phyloP scores from a whole-genome alignment of 2,113 vertebrate species.

The Ameiurus melas region DNA sequence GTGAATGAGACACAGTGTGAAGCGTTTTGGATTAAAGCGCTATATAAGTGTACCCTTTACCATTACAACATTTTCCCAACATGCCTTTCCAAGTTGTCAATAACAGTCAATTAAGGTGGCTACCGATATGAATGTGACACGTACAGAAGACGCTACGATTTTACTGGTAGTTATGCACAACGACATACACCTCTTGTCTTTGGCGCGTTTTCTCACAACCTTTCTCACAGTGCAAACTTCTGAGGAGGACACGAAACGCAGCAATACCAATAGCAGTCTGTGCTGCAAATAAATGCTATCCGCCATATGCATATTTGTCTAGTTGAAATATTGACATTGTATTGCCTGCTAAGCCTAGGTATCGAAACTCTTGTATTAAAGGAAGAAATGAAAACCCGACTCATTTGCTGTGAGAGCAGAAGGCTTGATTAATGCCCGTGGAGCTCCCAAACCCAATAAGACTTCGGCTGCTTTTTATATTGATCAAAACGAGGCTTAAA shows the following conservation, averaged over 20 bases:
- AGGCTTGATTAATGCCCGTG: not conserved
- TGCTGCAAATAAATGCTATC: too few relatives aligned
- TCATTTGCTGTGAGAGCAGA: constrained; percentile 32
- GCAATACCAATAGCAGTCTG: too few relatives aligned
- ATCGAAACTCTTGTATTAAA: not conserved
- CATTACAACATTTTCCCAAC: not conserved
- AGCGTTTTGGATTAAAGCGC: too few relatives aligned
- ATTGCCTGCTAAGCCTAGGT: not conserved
- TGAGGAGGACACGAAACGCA: too few relatives aligned
- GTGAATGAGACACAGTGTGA: too few relatives aligned
- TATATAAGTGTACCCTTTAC: too few relatives aligned
- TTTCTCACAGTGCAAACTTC: not conserved
- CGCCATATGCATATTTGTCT: too few relatives aligned
- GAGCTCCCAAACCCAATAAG: not conserved
- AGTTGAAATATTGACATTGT: too few relatives aligned
- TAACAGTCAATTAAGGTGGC: not conserved
- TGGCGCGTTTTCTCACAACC: not conserved
- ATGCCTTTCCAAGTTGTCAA: not conserved
- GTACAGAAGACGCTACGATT: not conserved
- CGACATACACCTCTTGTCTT: not conserved
- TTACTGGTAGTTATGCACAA: not conserved
- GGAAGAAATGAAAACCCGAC: not conserved
- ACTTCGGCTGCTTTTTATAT: not conserved
- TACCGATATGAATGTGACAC: not conserved
- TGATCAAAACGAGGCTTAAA: not conserved